These are phyloP conservation scores for Melanocharis versteri DNA, from an alignment of 2,113 vertebrate species.

Conservation along the genomic window DNA sequence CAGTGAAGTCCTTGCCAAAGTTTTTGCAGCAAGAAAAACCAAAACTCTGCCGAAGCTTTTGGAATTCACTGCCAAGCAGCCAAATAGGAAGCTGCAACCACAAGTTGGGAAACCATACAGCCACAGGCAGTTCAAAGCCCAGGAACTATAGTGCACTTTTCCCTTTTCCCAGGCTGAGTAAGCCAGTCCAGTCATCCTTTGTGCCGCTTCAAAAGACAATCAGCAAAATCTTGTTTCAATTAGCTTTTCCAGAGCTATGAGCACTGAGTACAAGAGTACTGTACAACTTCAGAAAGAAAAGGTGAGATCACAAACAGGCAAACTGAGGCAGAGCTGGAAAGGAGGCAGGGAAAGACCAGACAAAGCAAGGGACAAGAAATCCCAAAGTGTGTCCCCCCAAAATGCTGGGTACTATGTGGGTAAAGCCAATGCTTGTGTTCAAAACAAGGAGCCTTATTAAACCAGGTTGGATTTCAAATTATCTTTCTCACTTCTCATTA, in stretches of 20 bases:
- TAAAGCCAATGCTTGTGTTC: not conserved
- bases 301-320: not conserved
- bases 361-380: not conserved
- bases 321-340: not conserved
- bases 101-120: not conserved
- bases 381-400: not conserved
- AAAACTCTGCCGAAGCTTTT: not conserved
- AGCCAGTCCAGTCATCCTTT: not conserved
- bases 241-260: not conserved
- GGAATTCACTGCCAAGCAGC: not conserved
- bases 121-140: not conserved
- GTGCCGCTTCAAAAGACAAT: not conserved
- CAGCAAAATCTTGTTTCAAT: not conserved
- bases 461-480: not conserved
- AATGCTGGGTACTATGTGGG: not conserved
- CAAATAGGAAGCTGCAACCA: not conserved
- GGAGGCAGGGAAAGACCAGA: not conserved
- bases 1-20: not conserved
- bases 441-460: not conserved
- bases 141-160: not conserved
- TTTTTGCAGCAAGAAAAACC: not conserved
- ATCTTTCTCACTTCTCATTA: not conserved
- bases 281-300: not conserved
- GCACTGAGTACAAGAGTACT: not conserved
- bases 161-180: not conserved